These are phyloP conservation scores for Elachura formosa DNA, from an alignment of 2,113 vertebrate species.

Conservation along the genomic window DNA sequence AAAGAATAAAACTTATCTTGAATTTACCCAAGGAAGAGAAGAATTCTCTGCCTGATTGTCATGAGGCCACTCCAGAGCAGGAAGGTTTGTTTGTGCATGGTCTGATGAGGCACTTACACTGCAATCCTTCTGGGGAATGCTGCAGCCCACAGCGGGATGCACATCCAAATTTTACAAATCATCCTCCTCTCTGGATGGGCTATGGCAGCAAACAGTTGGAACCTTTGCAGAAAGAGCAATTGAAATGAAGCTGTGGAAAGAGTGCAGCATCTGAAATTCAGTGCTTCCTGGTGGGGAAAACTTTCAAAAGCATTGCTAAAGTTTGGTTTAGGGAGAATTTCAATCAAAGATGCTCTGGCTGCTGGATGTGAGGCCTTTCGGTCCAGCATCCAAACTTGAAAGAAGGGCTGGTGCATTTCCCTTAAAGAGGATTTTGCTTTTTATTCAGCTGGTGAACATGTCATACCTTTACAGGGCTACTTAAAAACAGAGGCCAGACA, in stretches of 20 bases:
- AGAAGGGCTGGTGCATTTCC: background rate
- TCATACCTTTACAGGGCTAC: background rate
- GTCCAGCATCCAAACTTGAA: background rate
- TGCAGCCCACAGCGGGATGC: background rate
- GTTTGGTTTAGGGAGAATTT: background rate
- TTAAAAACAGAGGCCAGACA: background rate
- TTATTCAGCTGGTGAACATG: background rate
- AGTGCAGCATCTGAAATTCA: background rate
- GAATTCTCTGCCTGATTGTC: background rate
- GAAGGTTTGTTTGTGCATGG: background rate
- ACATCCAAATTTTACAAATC: background rate
- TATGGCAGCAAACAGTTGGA: background rate
- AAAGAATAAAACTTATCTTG: too few relatives aligned
- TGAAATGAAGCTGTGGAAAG: background rate
- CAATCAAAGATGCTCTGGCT: background rate
- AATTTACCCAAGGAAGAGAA: background rate
- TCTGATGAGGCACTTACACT: background rate
- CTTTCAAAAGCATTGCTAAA: background rate
- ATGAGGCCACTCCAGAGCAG: background rate
- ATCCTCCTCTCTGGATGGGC: background rate
- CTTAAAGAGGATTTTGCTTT: background rate
- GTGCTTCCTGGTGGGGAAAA: background rate
- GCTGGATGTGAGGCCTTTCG: background rate
- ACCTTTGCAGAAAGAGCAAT: background rate
- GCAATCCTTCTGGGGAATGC: background rate